These are phyloP conservation scores for Sepiola atlantica DNA, from an alignment of 2,888 invertebrate genomes.

Conservation along the genomic window DNA sequence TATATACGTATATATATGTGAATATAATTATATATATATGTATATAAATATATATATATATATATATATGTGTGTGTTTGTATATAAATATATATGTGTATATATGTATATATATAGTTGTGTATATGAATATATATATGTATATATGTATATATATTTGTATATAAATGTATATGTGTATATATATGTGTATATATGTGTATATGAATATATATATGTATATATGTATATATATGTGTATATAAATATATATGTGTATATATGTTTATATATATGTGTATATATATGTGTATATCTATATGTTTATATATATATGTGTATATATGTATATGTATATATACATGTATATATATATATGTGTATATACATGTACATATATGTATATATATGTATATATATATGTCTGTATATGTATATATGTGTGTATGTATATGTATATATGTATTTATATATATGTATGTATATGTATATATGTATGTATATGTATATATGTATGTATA, in stretches of 20 bases:
- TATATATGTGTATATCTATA: background rate
- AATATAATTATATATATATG: background rate
- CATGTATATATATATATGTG: background rate
- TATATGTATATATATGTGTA: background rate
- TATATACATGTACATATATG: background rate
- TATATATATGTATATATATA: background rate
- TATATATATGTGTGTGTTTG: background rate
- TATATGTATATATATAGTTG: background rate
- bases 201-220: background rate
- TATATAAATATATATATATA: background rate
- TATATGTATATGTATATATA: background rate
- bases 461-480: background rate
- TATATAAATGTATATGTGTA: background rate
- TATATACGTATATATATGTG: background rate
- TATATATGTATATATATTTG: background rate
- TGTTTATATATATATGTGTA: background rate
- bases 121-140: background rate
- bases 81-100: background rate
- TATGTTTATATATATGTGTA: constrained; percentile 32
- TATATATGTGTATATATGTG: background rate
- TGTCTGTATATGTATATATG: background rate
- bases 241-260: constrained; percentile 36
- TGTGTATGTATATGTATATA: background rate
- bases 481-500: background rate
- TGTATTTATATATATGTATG: background rate